Base-by-base conservation (phyloP, 2,888 invertebrate genomes). In the Physocephala rufipes region DNA sequence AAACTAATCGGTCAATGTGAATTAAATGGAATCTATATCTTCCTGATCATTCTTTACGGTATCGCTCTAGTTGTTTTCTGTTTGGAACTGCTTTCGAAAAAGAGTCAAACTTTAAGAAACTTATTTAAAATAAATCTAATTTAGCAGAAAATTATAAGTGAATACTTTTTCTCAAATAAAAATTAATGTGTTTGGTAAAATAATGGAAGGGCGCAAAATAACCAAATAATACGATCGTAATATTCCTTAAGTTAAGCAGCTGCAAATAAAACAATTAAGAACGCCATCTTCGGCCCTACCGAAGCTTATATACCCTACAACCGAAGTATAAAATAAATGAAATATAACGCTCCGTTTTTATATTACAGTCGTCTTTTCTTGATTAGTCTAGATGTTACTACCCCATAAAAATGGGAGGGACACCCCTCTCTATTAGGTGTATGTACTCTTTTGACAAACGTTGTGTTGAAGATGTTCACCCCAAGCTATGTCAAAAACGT, bases 301-400 rank as follows among this genome's bases (percentile, higher is more conserved):
- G 66, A 61, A 0, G 70, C 73, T 16, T 82, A 82, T 36, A 75
- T 72, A 1, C 45, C 72, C 9, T 74, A 76, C 0, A 59, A 69
- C 1, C 74, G n/a, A n/a, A n/a, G n/a, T n/a, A n/a, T n/a, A n/a
- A n/a, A n/a, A n/a, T n/a, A n/a, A n/a, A n/a, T n/a, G n/a, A n/a
- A n/a, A n/a, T n/a, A n/a, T n/a, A n/a, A n/a, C n/a, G n/a, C n/a
- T n/a, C n/a, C n/a, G n/a, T n/a, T n/a, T n/a, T n/a, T n/a, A n/a
- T n/a, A n/a, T n/a, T n/a, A n/a, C n/a, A n/a, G n/a, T n/a, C n/a
- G 77, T 0, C 71, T 72, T 4, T 58, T 72, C 21, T 75, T 82
- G 30, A 82, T 81, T 67, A 73, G 69, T n/a, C 81, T 76, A 13
- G 13, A 65, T 7, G 79, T 77, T 47, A 45, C 1, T 16, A 61